Conservation (phyloP, 2,113 vertebrate species). For the Gymnocephalus cernua region DNA sequence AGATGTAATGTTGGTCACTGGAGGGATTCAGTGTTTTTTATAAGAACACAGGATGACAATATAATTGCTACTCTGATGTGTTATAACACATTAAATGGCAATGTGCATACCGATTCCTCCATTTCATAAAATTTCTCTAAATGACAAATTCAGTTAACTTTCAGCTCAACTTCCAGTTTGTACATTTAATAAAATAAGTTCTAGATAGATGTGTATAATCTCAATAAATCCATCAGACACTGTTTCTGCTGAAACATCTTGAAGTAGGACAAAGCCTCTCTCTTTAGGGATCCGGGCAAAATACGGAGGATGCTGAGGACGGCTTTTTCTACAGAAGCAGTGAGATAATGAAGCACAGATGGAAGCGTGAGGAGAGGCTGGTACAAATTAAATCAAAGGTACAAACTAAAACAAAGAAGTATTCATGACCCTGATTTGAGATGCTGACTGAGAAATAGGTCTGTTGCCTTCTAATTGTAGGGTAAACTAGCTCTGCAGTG, state of each 20-base stretch:
- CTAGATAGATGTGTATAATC: background rate
- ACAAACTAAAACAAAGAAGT: slow-evolving; percentile 43
- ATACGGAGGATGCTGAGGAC: slow-evolving; percentile 13
- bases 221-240: background rate
- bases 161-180: background rate
- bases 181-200: background rate
- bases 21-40: background rate
- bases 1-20: background rate
- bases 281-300: background rate
- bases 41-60: background rate
- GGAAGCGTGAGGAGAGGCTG: slow-evolving; percentile 27
- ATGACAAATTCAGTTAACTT: background rate
- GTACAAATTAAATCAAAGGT: slow-evolving; percentile 30
- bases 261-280: slow-evolving; percentile 30
- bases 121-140: background rate
- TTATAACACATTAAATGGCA: background rate
- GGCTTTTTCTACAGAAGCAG: slow-evolving; percentile 25
- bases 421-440: slow-evolving; percentile 43
- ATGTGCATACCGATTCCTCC: background rate
- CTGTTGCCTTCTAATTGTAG: background rate
- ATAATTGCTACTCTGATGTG: background rate
- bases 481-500: background rate
- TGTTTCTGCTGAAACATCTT: background rate
- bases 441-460: slow-evolving; percentile 20
- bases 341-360: slow-evolving; percentile 43